Evolutionary conservation across 2,797 vertebrate species (phyloP).

Genomic region (Varecia variegata): DNA sequence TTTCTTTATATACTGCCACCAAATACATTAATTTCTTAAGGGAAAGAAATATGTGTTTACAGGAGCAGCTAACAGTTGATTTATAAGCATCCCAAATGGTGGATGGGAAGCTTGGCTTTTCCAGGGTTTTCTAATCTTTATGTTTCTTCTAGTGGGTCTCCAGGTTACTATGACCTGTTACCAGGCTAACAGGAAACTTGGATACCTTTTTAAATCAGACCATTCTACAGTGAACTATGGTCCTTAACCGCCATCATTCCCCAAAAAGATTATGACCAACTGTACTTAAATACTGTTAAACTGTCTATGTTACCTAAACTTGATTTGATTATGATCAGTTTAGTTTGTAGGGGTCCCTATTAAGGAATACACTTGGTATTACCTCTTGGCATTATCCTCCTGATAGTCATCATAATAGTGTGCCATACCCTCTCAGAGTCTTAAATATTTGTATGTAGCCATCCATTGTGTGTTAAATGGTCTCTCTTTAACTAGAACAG

Average conservation of each 20-base stretch:
- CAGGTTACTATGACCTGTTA: neutral
- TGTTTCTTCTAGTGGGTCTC: neutral
- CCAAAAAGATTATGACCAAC: neutral
- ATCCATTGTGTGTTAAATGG: neutral
- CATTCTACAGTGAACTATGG: neutral
- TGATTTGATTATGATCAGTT: neutral
- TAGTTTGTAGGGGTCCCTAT: neutral
- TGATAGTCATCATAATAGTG: neutral
- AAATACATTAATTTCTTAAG: too few species aligned
- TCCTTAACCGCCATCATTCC: neutral
- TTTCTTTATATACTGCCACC: too few species aligned
- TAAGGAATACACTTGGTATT: too few species aligned
- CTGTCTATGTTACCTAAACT: neutral
- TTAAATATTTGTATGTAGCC: neutral
- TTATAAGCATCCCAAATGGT: too few species aligned
- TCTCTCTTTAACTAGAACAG: neutral
- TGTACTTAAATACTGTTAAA: neutral
- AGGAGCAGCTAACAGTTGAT: too few species aligned
- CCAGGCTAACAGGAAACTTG: neutral
- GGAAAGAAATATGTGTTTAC: too few species aligned
- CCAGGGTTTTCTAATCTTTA: neutral
- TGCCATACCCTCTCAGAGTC: neutral
- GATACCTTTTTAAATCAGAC: neutral
- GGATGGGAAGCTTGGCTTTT: too few species aligned
- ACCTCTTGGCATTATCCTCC: neutral